Conservation (phyloP, 1,140 invertebrate genomes). For the Trichonephila clavata region DNA sequence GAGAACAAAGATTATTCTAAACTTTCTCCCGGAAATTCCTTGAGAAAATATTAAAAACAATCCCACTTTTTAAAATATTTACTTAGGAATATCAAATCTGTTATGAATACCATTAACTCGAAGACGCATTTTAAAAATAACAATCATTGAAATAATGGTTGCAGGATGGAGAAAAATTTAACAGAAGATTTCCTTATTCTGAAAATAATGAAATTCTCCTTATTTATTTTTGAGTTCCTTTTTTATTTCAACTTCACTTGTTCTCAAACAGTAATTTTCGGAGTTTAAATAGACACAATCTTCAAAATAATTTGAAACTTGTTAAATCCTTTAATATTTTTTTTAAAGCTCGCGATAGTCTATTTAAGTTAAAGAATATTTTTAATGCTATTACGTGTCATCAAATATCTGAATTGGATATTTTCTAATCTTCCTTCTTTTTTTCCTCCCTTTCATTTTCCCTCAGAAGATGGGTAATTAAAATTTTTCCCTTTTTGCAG, state of each 20-base stretch:
- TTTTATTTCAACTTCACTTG: neutral
- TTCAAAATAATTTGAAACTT: constrained; percentile 8
- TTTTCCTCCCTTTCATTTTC: neutral
- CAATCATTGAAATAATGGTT: neutral
- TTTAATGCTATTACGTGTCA: constrained; percentile 9
- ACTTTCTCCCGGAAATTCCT: neutral
- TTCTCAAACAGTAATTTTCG: constrained; percentile 2
- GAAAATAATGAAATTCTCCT: neutral
- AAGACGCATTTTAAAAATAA: neutral
- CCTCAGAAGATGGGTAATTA: neutral
- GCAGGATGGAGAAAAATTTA: neutral
- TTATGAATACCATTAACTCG: neutral
- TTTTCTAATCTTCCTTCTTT: neutral
- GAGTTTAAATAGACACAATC: neutral
- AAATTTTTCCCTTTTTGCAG: neutral
- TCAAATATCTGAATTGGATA: constrained; percentile 8
- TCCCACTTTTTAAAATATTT: neutral
- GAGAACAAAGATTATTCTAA: neutral
- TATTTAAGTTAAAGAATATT: neutral
- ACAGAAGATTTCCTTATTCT: neutral
- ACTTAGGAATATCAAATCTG: neutral
- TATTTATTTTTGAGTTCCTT: neutral
- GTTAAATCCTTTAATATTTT: neutral
- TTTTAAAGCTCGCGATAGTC: neutral
- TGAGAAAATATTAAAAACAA: neutral